Base-by-base conservation (phyloP, 2,113 vertebrate genomes). In the Chaenocephalus aceratus region DNA sequence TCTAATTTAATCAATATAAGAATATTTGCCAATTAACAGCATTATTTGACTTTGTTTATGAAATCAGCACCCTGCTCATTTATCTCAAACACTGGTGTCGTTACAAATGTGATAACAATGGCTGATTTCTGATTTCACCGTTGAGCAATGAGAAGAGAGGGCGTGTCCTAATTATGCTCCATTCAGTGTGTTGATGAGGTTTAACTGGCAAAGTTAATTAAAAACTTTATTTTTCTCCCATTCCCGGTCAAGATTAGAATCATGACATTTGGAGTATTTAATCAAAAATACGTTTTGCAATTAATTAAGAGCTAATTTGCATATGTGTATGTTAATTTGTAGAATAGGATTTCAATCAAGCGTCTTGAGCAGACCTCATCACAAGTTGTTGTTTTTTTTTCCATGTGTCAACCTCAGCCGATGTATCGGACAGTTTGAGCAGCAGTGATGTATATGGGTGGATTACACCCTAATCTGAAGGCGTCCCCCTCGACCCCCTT, bases 131-230 rank as follows among this genome's bases (percentile, higher is more conserved):
- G 90, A 94, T 94, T 94, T 88, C 68, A 30, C 86, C 71, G 72
- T 90, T 85, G 92, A 89, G 91, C 90, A 94, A 91, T 89, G 91
- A 86, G 88, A 90, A 72, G 84, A 91, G 81, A 86, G 83, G 89
- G 91, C 65, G 79, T 68, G 86, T 92, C 92, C 92, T 94, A 95
- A 95, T 95, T 95, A 95, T 89, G 84, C 92, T 91, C 89, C 89
- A 93, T 94, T 94, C 93, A 94, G 92, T 94, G 87, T 93, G 93
- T 93, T 95, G 94, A 95, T 95, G 94, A 95, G 94, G 90, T 94
- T 95, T 95, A 95, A 95, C 93, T 87, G 85, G 92, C 85, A 92
- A 95, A 95, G 94, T 95, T 95, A 95, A 95, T 95, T 95, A 95
- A 95, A 95, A 94, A 86, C 89, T 94, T 93, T 91, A 78, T 84